phyloP scores from a whole-genome alignment of 2,113 vertebrate genomes.

The Chaetura pelagica region DNA sequence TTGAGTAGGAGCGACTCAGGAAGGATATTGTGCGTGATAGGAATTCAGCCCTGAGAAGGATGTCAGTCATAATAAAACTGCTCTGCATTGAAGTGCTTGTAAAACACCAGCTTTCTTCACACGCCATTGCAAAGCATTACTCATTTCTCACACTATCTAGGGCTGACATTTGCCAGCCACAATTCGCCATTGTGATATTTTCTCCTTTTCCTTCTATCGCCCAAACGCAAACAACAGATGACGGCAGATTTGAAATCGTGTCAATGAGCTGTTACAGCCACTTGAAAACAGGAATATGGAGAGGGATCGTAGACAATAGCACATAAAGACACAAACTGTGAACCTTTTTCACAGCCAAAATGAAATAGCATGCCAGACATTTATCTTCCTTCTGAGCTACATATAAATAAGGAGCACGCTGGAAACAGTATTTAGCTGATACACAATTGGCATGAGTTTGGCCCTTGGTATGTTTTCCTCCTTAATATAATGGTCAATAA shows the following conservation, averaged over 20 bases:
- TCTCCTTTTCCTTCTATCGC: neutral
- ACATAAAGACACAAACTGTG: fast-evolving
- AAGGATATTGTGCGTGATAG: conserved; percentile 43
- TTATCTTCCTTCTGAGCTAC: neutral
- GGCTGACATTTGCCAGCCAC: neutral
- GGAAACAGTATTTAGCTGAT: neutral
- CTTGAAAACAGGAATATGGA: neutral
- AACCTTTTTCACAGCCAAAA: neutral
- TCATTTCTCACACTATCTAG: neutral
- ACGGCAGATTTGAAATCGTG: neutral
- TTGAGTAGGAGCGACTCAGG: neutral
- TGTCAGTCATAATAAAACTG: conserved; percentile 29
- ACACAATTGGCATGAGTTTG: neutral
- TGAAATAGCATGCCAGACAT: fast-evolving
- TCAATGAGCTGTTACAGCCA: neutral
- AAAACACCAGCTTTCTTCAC: conserved; percentile 4
- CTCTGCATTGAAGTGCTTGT: neutral
- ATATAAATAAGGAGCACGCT: neutral
- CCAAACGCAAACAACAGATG: neutral
- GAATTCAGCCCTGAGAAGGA: conserved; percentile 49
- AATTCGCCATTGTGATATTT: neutral
- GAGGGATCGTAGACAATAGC: neutral
- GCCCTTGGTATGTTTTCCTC: neutral
- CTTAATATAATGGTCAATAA: neutral
- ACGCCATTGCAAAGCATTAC: neutral